These are phyloP conservation scores for Gadus chalcogrammus DNA, from an alignment of 2,113 vertebrate species.

Conservation along the genomic window DNA sequence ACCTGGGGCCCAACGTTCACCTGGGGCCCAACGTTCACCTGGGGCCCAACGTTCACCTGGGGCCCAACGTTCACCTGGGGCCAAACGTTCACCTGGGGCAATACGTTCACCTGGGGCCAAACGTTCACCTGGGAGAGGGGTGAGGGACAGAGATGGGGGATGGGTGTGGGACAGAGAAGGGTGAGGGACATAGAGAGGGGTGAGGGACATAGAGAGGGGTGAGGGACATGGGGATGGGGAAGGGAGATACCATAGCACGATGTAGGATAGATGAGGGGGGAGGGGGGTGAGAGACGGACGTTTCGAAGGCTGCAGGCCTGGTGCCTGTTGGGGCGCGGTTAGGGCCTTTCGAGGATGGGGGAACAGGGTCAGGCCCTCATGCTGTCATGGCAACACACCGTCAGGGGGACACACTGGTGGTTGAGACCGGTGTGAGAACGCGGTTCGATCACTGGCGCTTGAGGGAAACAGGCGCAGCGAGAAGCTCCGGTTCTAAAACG, in stretches of 20 bases:
- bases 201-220: conserved; percentile 27
- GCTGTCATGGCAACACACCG: too few species aligned
- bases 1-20: conserved; percentile 33
- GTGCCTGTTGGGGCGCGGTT: too few species aligned
- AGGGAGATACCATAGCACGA: not conserved
- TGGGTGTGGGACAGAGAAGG: conserved; percentile 5
- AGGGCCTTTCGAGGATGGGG: too few species aligned
- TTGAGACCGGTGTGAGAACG: too few species aligned
- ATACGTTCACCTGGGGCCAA: conserved; percentile 66
- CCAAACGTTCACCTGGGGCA: conserved; percentile 26
- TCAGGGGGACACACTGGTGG: too few species aligned
- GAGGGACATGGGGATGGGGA: conserved; percentile 8
- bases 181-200: not conserved
- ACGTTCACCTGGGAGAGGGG: conserved; percentile 60
- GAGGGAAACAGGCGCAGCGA: too few species aligned
- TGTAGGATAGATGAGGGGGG: not conserved
- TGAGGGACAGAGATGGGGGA: conserved; percentile 15
- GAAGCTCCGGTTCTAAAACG: too few species aligned
- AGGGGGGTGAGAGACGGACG: not conserved
- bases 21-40: too few species aligned
- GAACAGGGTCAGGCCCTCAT: too few species aligned
- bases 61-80: not conserved
- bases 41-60: conserved; percentile 64
- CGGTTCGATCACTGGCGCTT: too few species aligned
- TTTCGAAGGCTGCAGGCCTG: too few species aligned